Evolutionary conservation across 2,888 invertebrate genomes (phyloP), one percentile per base, ranked within the genome.

Genomic region (Macropis europaea): DNA sequence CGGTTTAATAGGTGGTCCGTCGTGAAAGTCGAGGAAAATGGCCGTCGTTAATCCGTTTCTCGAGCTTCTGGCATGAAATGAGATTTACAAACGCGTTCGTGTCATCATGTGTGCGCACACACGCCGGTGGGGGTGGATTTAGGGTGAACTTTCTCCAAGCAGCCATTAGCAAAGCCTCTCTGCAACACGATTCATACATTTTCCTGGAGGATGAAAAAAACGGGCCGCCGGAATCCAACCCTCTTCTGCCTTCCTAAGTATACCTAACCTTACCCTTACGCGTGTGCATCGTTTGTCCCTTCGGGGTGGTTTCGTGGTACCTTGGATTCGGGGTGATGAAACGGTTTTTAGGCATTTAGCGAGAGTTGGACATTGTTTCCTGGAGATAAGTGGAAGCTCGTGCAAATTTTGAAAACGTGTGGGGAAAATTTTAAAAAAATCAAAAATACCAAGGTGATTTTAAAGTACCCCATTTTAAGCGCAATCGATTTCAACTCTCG

Each of bases 111-210:
- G 48, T 67, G 45, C 26, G 60, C 40, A 50, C 45, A 13, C n/a
- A 54, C 38, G 56, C 26, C 9, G 50, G 62, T 70, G 78, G 81
- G 82, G 83, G 83, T 86, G 84, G 87, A 86, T 86, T 88, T 87
- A 86, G 86, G 86, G 83, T 79, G 79, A 87, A 84, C 83, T 88
- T n/a, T 85, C 84, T 81, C 82, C 82, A n/a, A n/a, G 83, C 86
- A 84, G 87, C 89, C 89, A 89, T 89, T 85, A 86, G 86, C 84
- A 88, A 89, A 89, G 85, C 87, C 82, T n/a, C 43, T 82, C 87
- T 84, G 82, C 82, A 85, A 90, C 88, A 90, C 88, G 89, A 87
- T 89, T 89, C 87, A 88, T 87, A 89, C 89, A 89, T 89, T 89
- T 90, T 86, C 86, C 84, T 77, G 76, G 79, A 84, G 83, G 82